Evolutionary conservation across 2,113 vertebrate genomes (phyloP), one percentile per base, ranked within the genome.

Genomic region (Phalacrocorax aristotelis): DNA sequence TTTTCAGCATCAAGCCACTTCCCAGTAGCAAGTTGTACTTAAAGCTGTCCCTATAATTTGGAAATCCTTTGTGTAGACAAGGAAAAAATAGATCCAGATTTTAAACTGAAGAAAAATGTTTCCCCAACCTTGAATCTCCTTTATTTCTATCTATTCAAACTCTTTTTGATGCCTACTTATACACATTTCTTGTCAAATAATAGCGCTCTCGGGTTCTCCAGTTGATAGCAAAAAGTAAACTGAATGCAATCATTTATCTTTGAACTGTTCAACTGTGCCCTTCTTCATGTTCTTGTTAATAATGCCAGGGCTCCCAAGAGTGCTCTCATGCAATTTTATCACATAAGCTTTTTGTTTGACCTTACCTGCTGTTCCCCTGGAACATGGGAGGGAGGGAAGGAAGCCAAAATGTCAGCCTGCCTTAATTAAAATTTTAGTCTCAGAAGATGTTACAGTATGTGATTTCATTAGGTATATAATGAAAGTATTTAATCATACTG

Each of bases 381-480:
- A 96, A 91, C 77, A 14, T 10, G 3, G 51, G 2, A 7, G 36
- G 30, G 32, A 14, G 5, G 7, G 11, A 29, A 20, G 34, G n/a
- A 61, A 87, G 42, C 76, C 87, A 94, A 97, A 98, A 97, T 96
- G 91, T 65, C 89, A 97, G 65, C 83, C 93, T 96, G 72, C 52
- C 83, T 97, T 98, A 97, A 98, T 98, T 98, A 98, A 97, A 97
- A 96, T 90, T 84, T 51, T 80, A 84, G 72, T 97, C 97, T 98
- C 96, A 69, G 94, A 97, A 96, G 97, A 89, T 95, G 91, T 70
- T 91, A 78, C 84, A 87, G 55, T 95, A 32, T 92, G 81, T 95
- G 89, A 92, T 96, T 97, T 96, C 92, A 85, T 96, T 93, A 84
- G 79, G 83, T 95, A 77, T 87, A 65, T 97, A 98, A 97, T 87